Percentiles rank a stretch among this genome's conserved stretches.
Conservation (phyloP, 2,888 invertebrate genomes). For the Himalopsyche kuldschensis region DNA sequence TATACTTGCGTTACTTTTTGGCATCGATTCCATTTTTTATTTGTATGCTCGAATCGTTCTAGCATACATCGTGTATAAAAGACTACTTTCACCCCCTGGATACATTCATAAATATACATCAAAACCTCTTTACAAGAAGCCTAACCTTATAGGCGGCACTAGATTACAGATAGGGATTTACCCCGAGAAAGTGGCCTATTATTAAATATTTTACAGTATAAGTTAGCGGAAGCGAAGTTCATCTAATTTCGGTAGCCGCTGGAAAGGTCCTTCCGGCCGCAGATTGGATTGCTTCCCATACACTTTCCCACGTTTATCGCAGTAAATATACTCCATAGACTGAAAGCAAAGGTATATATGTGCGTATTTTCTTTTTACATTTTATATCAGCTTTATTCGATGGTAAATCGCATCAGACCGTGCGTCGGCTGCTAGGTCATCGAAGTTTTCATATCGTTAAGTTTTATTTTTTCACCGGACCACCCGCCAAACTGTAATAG, state of each 20-base stretch:
- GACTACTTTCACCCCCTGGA: not conserved
- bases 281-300: conserved; percentile 22
- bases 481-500: not conserved
- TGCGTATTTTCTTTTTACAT: not conserved
- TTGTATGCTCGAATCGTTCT: not conserved
- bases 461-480: conserved; percentile 1
- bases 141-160: not conserved
- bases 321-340: conserved; percentile 1
- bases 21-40: not conserved
- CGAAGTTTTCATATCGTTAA: conserved; percentile 13
- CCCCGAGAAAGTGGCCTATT: not conserved
- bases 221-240: not conserved
- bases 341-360: not conserved
- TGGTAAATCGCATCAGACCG: conserved; percentile 21
- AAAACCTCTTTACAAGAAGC: not conserved
- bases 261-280: conserved; percentile 5
- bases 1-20: not conserved
- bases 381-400: conserved; percentile 12
- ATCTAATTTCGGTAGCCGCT: not conserved
- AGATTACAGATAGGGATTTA: not conserved
- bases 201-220: not conserved
- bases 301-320: conserved; percentile 2
- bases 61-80: not conserved
- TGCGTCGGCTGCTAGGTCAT: conserved; percentile 21
- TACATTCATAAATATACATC: not conserved